Base-by-base conservation (phyloP, 2,797 vertebrate species). In the Sebastes trivittatus region DNA sequence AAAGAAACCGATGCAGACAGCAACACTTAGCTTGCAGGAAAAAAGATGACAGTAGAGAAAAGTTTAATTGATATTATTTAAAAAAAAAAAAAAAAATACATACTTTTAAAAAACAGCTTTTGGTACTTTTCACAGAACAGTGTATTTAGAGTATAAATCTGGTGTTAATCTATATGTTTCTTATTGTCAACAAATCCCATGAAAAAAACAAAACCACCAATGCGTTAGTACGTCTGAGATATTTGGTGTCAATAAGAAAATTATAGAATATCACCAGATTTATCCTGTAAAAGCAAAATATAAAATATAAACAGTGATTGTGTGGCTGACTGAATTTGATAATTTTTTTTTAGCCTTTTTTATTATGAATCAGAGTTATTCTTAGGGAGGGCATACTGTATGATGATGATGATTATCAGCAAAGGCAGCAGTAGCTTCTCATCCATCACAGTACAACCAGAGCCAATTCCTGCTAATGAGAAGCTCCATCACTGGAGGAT, bases 1-100 rank as follows among this genome's bases (percentile, higher is more conserved):
- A 49, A 96, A 95, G 92, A 96, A 96, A 42, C 96, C 94, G 42
- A 94, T 89, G 87, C 95, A 96, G 69, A 96, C 93, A 7, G 95
- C 95, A 61, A 96, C 91, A 30, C 96, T 96, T 32, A 96, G 78
- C 96, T 97, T 77, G 22, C 8, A 80, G n/a, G 64, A 34, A 77
- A 68, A 78, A 79, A 61, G 10, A 75, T 20, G 16, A 81, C 30
- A 88, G 18, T 49, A 22, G 3, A 66, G 25, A 34, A 59, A 59
- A 32, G 60, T 56, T 9, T 20, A 3, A 68, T 23, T 75, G 1
- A 54, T 58, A 69, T 25, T 0, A 16, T 64, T 32, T n/a, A 14
- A 42, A 72, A 56, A 38, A 36, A 34, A 27, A 27, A 27, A 30
- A 34, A 56, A 2, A 4, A 11, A 66, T 3, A 23, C 2, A 42